Percentiles rank a stretch among this genome's conserved stretches.
Evolutionary conservation across 1,140 invertebrate genomes (phyloP).

Genomic region (Habropoda laboriosa): DNA sequence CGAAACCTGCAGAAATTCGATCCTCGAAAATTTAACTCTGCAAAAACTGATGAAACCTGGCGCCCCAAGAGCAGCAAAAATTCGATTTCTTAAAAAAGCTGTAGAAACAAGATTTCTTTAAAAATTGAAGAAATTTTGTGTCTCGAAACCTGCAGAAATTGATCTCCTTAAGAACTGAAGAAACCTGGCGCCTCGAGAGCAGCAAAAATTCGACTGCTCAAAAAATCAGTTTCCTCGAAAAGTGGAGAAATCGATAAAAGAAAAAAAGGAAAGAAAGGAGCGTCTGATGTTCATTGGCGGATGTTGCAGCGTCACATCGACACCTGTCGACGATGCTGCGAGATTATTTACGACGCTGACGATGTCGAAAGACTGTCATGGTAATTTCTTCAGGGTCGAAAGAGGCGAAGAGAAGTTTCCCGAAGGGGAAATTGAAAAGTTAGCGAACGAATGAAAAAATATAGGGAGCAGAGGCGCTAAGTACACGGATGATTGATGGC

Average conservation of each 20-base stretch:
- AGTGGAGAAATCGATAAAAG: background rate
- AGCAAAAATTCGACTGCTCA: no score
- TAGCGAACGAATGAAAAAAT: slow-evolving; percentile 9
- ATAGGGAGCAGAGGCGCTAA: slow-evolving; percentile 17
- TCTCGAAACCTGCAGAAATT: no score
- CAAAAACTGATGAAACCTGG: no score
- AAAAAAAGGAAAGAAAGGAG: background rate
- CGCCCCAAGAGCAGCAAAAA: no score
- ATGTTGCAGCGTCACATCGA: slow-evolving; percentile 18
- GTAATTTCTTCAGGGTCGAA: background rate
- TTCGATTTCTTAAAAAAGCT: no score
- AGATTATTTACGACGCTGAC: slow-evolving; percentile 27
- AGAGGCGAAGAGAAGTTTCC: background rate
- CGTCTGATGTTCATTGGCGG: slow-evolving; percentile 12
- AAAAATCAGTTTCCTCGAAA: no score
- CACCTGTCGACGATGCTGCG: slow-evolving; percentile 14
- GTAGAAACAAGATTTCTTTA: no score
- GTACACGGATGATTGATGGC: slow-evolving; percentile 21
- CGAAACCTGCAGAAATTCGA: no score
- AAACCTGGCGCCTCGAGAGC: no score
- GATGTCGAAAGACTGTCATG: slow-evolving; percentile 18
- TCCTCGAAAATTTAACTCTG: no score
- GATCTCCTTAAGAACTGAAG: no score
- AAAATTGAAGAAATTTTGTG: no score
- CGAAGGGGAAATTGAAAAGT: slow-evolving; percentile 23